Evolutionary conservation across 2,888 invertebrate species (phyloP), one percentile per base, ranked within the genome.

Genomic region (Adela reaumurella): DNA sequence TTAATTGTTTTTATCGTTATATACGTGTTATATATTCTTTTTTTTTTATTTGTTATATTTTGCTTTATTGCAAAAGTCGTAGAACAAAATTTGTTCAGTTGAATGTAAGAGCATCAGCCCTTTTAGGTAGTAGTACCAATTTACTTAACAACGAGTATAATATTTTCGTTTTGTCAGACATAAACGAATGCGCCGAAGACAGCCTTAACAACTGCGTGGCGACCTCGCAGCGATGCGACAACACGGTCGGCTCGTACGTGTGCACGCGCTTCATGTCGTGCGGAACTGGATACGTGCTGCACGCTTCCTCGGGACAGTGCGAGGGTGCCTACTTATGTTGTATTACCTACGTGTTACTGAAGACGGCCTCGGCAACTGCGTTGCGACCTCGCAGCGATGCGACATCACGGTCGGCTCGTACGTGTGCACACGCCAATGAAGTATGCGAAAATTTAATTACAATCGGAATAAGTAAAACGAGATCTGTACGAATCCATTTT

Each of bases 221-320:
- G 0, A 72, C 85, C 1, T 84, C 86, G 0, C 92, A 94, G 64
- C 81, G 94, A n/a, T 94, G 94, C 59, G 94, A 94, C 67, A 94
- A 94, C 62, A 92, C 92, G 0, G 83, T 92, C 11, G 94, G 97
- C 0, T 93, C 94, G 1, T 96, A 84, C 65, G 83, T 88, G 18
- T 97, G 97, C 65, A 87, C 93, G 35, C 81, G 95, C 45, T 87
- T 88, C 29, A 83, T 90, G 5, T 90, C 93, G 1, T 98, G 98
- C 65, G 98, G 98, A 1, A 98, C 98, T 0, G 98, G 98, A 0
- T 99, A 98, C 64, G 96, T 95, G 0, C 74, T 97, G 18, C 96
- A 97, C 59, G 90, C 91, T 3, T 86, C 88, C 17, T 90, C 90
- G 2, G 91, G 92, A 41, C 78, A 85, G 48, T 98, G 98, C 65